phyloP scores from a whole-genome alignment of 1,140 invertebrate species.

The Lepidurus apus region DNA sequence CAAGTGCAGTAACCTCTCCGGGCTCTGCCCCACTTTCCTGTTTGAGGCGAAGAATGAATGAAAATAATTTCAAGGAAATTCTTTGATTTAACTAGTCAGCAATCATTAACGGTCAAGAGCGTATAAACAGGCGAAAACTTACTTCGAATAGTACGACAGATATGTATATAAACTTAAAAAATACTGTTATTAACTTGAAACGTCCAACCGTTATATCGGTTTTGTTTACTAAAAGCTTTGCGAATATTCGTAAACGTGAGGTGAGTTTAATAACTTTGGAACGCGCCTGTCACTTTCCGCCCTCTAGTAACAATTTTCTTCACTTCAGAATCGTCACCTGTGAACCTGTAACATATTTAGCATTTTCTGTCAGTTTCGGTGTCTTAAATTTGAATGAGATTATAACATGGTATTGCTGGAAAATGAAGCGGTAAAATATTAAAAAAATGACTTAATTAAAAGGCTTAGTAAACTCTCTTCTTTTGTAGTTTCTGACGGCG shows the following conservation, averaged over 20 bases:
- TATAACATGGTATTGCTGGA: conserved; percentile 31
- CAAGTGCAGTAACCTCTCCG: conserved; percentile 12
- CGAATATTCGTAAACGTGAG: neutral
- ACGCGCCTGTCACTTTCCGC: neutral
- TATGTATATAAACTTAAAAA: neutral
- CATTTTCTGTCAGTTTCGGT: neutral
- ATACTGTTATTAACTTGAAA: neutral
- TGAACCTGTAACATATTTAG: neutral
- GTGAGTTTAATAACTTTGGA: neutral
- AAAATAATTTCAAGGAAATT: neutral
- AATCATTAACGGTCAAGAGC: too few species aligned
- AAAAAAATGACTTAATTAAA: neutral
- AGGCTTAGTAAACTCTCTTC: neutral
- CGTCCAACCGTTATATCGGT: neutral
- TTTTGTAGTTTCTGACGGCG: conserved; percentile 31
- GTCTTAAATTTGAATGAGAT: neutral
- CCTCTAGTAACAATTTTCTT: neutral
- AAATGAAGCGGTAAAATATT: conserved; percentile 29
- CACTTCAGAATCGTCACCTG: neutral
- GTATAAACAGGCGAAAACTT: too few species aligned
- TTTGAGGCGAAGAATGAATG: neutral
- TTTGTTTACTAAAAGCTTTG: neutral
- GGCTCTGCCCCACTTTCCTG: conserved; percentile 17
- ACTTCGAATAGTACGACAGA: neutral
- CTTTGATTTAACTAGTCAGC: neutral